phyloP scores from a whole-genome alignment of 1,140 invertebrate species.

The Luehdorfia chinensis region DNA sequence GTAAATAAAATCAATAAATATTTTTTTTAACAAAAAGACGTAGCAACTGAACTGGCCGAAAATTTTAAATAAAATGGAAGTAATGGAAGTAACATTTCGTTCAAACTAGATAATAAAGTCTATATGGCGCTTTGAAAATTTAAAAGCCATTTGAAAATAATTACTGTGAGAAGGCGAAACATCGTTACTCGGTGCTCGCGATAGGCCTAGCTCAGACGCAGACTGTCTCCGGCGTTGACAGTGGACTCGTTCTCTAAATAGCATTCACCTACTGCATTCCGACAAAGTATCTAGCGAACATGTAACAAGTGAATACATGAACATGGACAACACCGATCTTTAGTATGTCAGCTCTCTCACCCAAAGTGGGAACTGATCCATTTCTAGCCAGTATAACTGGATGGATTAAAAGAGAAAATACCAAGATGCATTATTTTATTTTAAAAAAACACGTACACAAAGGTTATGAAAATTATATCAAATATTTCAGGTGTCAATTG shows the following conservation, averaged over 20 bases:
- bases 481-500: not conserved
- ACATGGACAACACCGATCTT: slow-evolving; percentile 70
- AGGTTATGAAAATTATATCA: not conserved
- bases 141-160: too few species aligned
- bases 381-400: slow-evolving; percentile 86
- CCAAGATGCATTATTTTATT: slow-evolving; percentile 59
- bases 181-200: too few species aligned
- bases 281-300: slow-evolving; percentile 69
- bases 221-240: slow-evolving; percentile 58
- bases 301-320: slow-evolving; percentile 55
- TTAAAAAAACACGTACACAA: too few species aligned
- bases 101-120: too few species aligned
- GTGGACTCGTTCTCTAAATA: slow-evolving; percentile 63
- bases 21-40: not conserved
- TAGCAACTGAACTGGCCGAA: slow-evolving; percentile 11
- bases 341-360: slow-evolving; percentile 81
- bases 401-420: slow-evolving; percentile 72
- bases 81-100: too few species aligned
- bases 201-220: slow-evolving; percentile 12
- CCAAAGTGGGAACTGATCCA: slow-evolving; percentile 84
- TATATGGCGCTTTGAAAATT: too few species aligned
- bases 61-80: not conserved
- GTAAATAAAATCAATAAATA: too few species aligned
- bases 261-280: slow-evolving; percentile 74
- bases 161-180: not conserved